Percentiles rank a stretch among this genome's conserved stretches.
These are phyloP conservation scores for cat (Felis catus) DNA, from an alignment of 2,113 vertebrate species.

Conservation along the genomic window DNA sequence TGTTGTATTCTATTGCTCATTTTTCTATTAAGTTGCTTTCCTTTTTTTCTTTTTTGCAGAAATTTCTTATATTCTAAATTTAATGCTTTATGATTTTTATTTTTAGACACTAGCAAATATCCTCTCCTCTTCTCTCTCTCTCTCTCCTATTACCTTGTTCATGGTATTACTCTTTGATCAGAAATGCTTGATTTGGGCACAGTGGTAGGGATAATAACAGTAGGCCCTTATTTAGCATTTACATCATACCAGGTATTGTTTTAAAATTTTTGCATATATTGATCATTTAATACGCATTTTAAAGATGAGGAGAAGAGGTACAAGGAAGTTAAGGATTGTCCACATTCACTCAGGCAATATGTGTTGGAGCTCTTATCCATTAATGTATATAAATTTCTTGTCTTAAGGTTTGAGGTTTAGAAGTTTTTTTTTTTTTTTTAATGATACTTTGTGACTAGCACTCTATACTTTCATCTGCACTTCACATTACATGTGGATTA, in stretches of 20 bases:
- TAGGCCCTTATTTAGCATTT: background rate
- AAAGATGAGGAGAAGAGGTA: background rate
- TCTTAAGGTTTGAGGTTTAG: background rate
- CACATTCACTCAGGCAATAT: background rate
- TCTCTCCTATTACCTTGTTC: background rate
- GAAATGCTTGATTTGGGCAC: background rate
- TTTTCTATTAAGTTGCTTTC: background rate
- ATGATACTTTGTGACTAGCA: background rate
- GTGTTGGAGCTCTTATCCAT: background rate
- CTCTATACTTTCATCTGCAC: background rate
- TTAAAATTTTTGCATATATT: background rate
- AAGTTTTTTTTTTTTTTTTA: background rate
- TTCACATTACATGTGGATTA: background rate
- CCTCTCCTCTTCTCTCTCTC: background rate
- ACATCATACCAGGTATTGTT: background rate
- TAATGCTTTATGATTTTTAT: background rate
- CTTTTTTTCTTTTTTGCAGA: background rate
- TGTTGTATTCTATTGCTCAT: background rate
- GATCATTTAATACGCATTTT: background rate
- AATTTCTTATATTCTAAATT: background rate
- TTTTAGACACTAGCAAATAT: background rate
- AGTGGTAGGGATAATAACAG: background rate
- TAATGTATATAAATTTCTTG: background rate
- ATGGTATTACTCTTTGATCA: background rate
- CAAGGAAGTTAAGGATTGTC: background rate